Conservation (phyloP, 1,140 invertebrate species). For the Scaptomyza hsui region DNA sequence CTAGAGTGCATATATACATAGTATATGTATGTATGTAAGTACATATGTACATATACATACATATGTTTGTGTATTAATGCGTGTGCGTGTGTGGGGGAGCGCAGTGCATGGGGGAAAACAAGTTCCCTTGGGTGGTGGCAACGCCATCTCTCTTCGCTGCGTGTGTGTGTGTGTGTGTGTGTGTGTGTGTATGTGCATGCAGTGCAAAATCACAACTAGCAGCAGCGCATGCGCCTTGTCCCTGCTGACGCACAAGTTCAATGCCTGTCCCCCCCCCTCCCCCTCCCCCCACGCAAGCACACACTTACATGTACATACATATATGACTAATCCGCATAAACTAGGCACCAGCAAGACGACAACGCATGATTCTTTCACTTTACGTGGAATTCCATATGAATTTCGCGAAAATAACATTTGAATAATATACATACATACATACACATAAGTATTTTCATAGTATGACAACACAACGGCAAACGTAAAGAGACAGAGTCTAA, state of each 20-base stretch:
- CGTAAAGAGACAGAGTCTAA: conserved; percentile 44
- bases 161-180: no score
- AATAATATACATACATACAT: conserved; percentile 37
- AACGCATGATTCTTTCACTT: conserved; percentile 64
- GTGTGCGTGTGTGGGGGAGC: conserved; percentile 28
- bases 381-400: conserved; percentile 53
- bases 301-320: neutral
- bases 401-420: conserved; percentile 72
- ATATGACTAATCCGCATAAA: conserved; percentile 57
- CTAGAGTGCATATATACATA: conserved; percentile 33
- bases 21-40: neutral
- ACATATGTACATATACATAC: neutral
- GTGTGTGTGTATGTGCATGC: conserved; percentile 11
- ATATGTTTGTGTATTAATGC: conserved; percentile 4
- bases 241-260: conserved; percentile 48
- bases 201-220: conserved; percentile 44
- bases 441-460: conserved; percentile 55
- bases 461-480: conserved; percentile 64
- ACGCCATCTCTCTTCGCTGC: conserved; percentile 12
- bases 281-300: neutral
- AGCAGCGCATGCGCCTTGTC: conserved; percentile 56
- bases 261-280: conserved; percentile 19
- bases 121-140: conserved; percentile 61
- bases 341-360: conserved; percentile 9
- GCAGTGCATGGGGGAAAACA: conserved; percentile 40